phyloP scores from a whole-genome alignment of 1,140 invertebrate species.

The Popillia japonica region DNA sequence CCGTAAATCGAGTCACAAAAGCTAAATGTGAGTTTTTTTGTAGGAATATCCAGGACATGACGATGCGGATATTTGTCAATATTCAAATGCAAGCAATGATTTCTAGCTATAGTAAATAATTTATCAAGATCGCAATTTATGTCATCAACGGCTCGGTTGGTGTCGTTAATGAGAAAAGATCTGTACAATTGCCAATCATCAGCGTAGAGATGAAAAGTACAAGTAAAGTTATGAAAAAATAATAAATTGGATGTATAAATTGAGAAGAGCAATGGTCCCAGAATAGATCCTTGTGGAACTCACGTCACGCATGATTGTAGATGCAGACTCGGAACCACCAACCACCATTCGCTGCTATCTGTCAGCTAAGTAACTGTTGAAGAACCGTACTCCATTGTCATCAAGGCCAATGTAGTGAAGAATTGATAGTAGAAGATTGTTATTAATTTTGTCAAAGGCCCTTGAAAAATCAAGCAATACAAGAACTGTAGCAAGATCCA shows the following conservation, averaged over 20 bases:
- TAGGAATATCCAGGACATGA: too few species aligned
- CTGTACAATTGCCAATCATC: too few species aligned
- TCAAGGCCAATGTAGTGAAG: background rate
- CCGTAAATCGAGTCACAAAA: too few species aligned
- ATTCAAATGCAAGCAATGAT: too few species aligned
- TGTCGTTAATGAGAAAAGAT: too few species aligned
- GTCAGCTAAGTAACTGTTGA: background rate
- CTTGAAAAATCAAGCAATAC: constrained; percentile 55
- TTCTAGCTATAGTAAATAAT: too few species aligned
- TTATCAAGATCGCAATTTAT: too few species aligned
- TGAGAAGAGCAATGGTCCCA: background rate
- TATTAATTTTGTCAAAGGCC: constrained; percentile 49
- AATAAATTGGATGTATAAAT: background rate
- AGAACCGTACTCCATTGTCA: background rate
- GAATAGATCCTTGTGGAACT: background rate
- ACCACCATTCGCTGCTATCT: background rate
- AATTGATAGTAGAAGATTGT: constrained; percentile 10
- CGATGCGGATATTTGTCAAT: too few species aligned
- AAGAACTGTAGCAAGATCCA: constrained; percentile 48
- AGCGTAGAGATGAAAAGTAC: too few species aligned
- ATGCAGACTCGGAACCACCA: background rate
- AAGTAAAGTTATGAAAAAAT: too few species aligned
- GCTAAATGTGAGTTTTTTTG: too few species aligned
- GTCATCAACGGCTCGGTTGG: too few species aligned
- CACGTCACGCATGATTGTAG: background rate